Evolutionary conservation across 2,888 invertebrate genomes (phyloP).

Genomic region (Stenichneumon culpator): DNA sequence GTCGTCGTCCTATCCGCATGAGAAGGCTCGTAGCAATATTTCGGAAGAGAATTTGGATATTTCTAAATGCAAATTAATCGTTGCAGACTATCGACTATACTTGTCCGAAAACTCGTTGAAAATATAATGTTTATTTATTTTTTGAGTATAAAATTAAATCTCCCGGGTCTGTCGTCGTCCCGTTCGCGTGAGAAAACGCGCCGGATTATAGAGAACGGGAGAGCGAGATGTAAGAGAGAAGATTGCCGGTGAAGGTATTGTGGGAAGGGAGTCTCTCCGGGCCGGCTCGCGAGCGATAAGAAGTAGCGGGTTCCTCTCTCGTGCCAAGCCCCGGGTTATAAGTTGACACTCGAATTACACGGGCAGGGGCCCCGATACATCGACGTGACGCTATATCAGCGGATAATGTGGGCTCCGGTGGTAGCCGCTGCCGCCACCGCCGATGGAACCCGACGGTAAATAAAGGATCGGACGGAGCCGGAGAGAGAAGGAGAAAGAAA

Average conservation of each 20-base stretch:
- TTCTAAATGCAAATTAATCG: neutral
- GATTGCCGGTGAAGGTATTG: conserved; percentile 1
- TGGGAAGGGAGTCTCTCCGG: conserved; percentile 22
- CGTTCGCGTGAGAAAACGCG: conserved; percentile 58
- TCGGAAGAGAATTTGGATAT: neutral
- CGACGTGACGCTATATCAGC: conserved; percentile 69
- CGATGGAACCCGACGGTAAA: conserved; percentile 66
- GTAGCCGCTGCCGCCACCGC: conserved; percentile 55
- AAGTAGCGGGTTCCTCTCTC: conserved; percentile 43
- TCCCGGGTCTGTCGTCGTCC: conserved; percentile 12
- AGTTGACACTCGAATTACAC: conserved; percentile 73
- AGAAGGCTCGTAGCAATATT: neutral
- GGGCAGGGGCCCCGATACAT: conserved; percentile 60
- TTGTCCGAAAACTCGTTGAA: neutral
- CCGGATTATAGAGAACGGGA: conserved; percentile 29
- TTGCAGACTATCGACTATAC: neutral
- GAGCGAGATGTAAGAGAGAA: conserved; percentile 16
- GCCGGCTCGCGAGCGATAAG: conserved; percentile 47
- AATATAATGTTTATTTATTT: neutral
- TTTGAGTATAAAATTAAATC: neutral
- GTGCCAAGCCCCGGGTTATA: conserved; percentile 58
- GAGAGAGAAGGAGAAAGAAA: neutral
- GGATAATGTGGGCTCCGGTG: conserved; percentile 61
- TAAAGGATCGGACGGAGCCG: conserved; percentile 55
- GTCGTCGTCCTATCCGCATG: conserved; percentile 26